Evolutionary conservation across 2,113 vertebrate species (phyloP), one percentile per base, ranked within the genome.

Genomic region (Phodopus roborovskii): DNA sequence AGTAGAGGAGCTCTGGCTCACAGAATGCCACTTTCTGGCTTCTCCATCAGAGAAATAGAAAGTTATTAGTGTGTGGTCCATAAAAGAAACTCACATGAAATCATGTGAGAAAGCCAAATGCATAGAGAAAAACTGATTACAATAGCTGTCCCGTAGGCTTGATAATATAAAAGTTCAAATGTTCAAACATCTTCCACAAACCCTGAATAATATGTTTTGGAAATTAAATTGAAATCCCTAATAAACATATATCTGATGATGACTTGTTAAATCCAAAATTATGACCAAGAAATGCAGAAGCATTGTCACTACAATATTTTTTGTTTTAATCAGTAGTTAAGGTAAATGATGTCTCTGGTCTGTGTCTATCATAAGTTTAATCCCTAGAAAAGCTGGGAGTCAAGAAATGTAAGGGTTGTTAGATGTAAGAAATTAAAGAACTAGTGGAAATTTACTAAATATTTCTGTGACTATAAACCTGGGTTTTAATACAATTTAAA

Each of bases 401-500:
- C 22, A 24, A 68, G 12, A 83, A n/a, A 24, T 15, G 82, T 26
- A 94, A 96, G 33, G 10, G 74, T 33, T 66, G 7, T 33, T 39
- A 87, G 82, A 74, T 7, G 39, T 66, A 16, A 74, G 66, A 26
- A 7, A 89, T 26, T 16, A 71, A 88, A 84, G 71, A 78, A 53
- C 22, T 20, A 87, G 42, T 75, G 88, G 11, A 13, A 92, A 83
- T 53, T 73, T 48, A 62, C 1, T 75, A 88, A 96, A 79, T 83
- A 91, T 64, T 90, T 94, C 42, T 60, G 2, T 66, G 60, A 39
- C 28, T 82, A 33, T 75, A 88, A 88, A 93, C 30, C 17, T 83
- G 33, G 20, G 12, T 16, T 91, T 93, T 89, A 75, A 91, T 48
- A 70, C 64, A 86, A 91, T 78, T 79, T 92, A 94, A 94, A 88